Percentiles rank a stretch among this genome's conserved stretches.
These are phyloP conservation scores for Galagoides demidoff DNA, from an alignment of 2,797 vertebrate genomes.

Conservation along the genomic window DNA sequence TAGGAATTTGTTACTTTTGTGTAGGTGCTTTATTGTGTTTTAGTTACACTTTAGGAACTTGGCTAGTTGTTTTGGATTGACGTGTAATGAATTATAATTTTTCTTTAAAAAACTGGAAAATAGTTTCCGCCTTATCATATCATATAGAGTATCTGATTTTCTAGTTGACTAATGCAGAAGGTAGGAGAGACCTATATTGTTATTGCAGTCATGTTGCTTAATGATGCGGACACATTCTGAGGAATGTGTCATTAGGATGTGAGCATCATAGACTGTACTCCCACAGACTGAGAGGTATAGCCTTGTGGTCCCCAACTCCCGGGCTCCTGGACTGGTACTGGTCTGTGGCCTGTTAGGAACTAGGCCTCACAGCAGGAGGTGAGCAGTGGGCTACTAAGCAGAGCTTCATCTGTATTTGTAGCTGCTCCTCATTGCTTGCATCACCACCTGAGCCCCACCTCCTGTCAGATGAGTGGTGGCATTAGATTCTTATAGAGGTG, in stretches of 20 bases:
- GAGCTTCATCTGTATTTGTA: no score
- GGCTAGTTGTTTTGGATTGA: neutral
- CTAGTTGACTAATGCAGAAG: neutral
- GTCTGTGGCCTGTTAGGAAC: no score
- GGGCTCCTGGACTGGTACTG: no score
- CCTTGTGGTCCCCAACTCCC: no score
- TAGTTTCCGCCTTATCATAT: neutral
- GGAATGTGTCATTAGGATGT: neutral
- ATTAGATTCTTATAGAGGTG: no score
- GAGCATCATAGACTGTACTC: neutral
- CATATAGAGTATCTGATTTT: conserved; percentile 13
- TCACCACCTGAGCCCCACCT: no score
- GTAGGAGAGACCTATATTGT: neutral
- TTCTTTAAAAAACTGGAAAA: conserved; percentile 4
- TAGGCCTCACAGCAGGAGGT: no score
- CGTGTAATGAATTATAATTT: neutral
- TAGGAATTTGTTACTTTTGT: neutral
- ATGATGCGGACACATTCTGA: neutral
- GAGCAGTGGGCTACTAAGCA: no score
- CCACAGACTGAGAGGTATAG: neutral
- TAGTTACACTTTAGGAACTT: neutral
- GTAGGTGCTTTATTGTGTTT: neutral
- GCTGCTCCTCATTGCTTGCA: no score
- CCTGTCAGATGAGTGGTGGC: no score
- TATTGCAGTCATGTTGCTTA: neutral